Percentiles rank a stretch among this genome's conserved stretches.
Conservation (phyloP, 2,113 vertebrate species). For the Eulacestoma nigropectus region DNA sequence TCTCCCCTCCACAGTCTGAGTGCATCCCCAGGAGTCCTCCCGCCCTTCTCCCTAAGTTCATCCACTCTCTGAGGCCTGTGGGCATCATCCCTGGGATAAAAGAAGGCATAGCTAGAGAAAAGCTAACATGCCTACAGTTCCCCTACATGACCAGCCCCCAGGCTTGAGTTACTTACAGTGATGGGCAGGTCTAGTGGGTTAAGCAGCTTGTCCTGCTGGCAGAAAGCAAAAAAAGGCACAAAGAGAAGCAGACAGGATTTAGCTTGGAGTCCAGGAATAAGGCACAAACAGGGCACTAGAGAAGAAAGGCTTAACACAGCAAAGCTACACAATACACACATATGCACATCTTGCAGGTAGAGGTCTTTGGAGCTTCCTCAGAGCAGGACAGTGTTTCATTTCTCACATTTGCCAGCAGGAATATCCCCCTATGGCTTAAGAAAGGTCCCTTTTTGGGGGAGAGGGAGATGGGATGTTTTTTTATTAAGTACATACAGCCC, state of each 20-base stretch:
- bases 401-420: neutral
- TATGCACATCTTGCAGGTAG: neutral
- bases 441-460: neutral
- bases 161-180: slow-evolving; percentile 86
- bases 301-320: slow-evolving; percentile 61
- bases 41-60: neutral
- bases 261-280: slow-evolving; percentile 56
- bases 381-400: neutral
- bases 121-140: neutral
- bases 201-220: slow-evolving; percentile 85
- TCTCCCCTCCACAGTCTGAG: neutral
- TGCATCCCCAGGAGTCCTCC: neutral
- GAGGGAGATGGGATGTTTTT: neutral
- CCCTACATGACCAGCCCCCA: slow-evolving; percentile 33
- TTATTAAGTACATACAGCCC: neutral
- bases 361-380: neutral
- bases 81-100: neutral
- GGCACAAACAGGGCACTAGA: slow-evolving; percentile 51
- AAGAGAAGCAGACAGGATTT: slow-evolving; percentile 76
- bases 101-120: neutral
- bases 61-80: neutral
- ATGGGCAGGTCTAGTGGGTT: slow-evolving; percentile 90
- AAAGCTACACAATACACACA: slow-evolving; percentile 61
- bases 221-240: slow-evolving; percentile 77
- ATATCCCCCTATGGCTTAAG: neutral